A percentile compares a stretch with the other conserved stretches of the same genome.
phyloP scores from a whole-genome alignment of 2,113 vertebrate genomes.

The Plotosus lineatus region DNA sequence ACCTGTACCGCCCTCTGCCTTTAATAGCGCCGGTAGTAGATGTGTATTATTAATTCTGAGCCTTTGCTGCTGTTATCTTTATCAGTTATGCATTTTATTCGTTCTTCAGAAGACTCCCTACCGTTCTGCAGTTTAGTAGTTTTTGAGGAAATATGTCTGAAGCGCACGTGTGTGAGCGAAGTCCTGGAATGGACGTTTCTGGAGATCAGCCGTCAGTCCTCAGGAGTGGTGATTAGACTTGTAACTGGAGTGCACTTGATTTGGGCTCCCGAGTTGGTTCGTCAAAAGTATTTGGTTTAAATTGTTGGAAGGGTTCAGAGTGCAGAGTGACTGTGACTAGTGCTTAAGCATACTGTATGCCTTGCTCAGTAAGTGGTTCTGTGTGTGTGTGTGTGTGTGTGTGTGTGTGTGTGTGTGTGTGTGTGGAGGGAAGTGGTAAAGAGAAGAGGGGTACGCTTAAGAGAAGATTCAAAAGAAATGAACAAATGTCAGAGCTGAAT shows the following conservation, averaged over 20 bases:
- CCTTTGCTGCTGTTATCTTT: constrained; percentile 72
- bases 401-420: not conserved
- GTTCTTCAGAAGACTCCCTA: constrained; percentile 69
- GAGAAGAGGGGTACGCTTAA: not conserved
- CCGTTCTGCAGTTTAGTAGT: constrained; percentile 61
- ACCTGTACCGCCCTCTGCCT: constrained; percentile 12
- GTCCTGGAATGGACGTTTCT: constrained; percentile 1
- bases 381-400: not conserved
- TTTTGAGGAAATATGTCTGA: constrained; percentile 45
- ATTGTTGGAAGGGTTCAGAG: constrained; percentile 9
- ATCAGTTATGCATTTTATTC: constrained; percentile 69
- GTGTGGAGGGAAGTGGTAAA: not conserved
- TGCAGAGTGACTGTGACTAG: constrained; percentile 8
- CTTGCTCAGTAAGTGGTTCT: not conserved
- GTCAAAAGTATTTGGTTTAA: constrained; percentile 15
- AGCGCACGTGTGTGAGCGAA: constrained; percentile 1
- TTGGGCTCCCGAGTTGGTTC: not conserved
- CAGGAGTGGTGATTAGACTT: constrained; percentile 21
- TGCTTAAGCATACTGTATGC: constrained; percentile 5
- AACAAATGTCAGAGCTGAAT: constrained; percentile 15
- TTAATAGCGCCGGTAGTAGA: constrained; percentile 55
- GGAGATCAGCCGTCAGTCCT: constrained; percentile 15
- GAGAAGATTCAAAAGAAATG: not conserved
- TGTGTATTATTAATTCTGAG: constrained; percentile 74
- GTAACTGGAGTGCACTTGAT: constrained; percentile 21